phyloP scores from a whole-genome alignment of 2,888 invertebrate genomes.

The Tricholauxania praeusta region DNA sequence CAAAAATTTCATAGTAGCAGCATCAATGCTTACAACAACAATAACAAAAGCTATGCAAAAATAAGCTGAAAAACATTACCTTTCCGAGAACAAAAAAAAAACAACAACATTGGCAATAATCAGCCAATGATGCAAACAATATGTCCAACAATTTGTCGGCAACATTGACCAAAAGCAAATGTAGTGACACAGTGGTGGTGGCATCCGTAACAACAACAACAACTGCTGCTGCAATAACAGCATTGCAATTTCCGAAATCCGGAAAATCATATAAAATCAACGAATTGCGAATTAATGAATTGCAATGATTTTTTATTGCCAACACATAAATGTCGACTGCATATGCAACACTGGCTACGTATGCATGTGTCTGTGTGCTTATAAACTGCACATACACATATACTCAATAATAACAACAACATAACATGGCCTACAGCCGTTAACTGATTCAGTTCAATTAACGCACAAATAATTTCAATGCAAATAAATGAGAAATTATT shows the following conservation, averaged over 20 bases:
- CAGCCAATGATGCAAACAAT: constrained; percentile 46
- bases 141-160: constrained; percentile 20
- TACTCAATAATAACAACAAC: constrained; percentile 4
- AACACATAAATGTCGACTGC: background rate
- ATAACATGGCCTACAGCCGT: constrained; percentile 22
- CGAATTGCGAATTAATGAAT: constrained; percentile 52
- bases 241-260: constrained; percentile 21
- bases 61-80: background rate
- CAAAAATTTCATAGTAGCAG: constrained; percentile 29
- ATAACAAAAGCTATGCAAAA: constrained; percentile 3
- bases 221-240: constrained; percentile 8
- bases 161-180: constrained; percentile 5
- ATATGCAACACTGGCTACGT: background rate
- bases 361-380: background rate
- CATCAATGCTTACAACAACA: constrained; percentile 21
- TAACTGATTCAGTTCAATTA: constrained; percentile 43
- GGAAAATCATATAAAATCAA: constrained; percentile 45
- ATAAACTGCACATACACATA: constrained; percentile 3
- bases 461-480: constrained; percentile 38
- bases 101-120: constrained; percentile 29
- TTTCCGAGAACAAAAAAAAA: constrained; percentile 6
- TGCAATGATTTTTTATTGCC: constrained; percentile 51
- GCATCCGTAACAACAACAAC: constrained; percentile 17
- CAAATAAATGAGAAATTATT: constrained; percentile 39
- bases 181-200: background rate